These are phyloP conservation scores for Melanogrammus aeglefinus DNA, from an alignment of 2,797 vertebrate species.

Conservation along the genomic window DNA sequence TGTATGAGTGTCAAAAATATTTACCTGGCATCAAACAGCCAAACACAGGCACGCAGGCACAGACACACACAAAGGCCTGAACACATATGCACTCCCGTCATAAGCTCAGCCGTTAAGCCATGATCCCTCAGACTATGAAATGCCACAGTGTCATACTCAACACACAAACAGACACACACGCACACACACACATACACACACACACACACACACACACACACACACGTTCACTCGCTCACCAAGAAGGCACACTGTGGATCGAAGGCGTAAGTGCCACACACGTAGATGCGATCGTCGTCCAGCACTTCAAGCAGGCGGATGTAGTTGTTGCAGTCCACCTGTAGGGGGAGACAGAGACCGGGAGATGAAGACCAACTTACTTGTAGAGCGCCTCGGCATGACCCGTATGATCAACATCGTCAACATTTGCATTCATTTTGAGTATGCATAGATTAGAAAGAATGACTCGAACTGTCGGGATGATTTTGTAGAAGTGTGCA, in stretches of 20 bases:
- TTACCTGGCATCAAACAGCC: no score
- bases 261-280: slow-evolving; percentile 87
- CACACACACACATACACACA: slow-evolving; percentile 10
- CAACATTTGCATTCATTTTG: not conserved
- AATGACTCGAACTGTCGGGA: no score
- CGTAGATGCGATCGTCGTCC: slow-evolving; percentile 76
- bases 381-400: not conserved
- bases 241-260: slow-evolving; percentile 85
- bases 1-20: no score
- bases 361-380: slow-evolving; percentile 12
- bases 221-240: slow-evolving; percentile 65
- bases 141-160: no score
- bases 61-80: no score
- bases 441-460: no score
- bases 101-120: no score
- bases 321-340: slow-evolving; percentile 87
- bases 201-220: slow-evolving; percentile 39
- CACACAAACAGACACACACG: not conserved
- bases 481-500: no score
- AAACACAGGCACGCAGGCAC: no score
- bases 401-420: not conserved
- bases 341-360: slow-evolving; percentile 62
- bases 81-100: no score
- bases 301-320: slow-evolving; percentile 82
- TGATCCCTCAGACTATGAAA: no score